Conservation (phyloP, 2,113 vertebrate species). For the Arenaria interpres region DNA sequence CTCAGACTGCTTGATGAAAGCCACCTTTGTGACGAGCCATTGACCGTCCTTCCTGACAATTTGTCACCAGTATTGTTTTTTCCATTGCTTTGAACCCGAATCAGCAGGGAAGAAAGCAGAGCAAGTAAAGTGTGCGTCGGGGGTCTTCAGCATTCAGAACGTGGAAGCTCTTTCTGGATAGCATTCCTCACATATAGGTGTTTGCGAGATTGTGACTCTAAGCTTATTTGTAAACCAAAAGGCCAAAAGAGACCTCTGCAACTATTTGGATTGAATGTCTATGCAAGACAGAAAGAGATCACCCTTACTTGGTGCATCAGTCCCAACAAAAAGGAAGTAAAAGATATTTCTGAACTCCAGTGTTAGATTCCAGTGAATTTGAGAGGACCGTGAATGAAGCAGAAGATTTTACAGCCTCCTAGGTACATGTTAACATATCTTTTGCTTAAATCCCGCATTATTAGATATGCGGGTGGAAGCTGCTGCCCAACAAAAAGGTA, state of each 20-base stretch:
- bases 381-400: background rate
- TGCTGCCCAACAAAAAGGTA: background rate
- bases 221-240: background rate
- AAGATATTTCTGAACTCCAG: background rate
- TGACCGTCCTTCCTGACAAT: background rate
- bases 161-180: background rate
- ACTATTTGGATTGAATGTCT: background rate
- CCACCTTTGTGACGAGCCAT: background rate
- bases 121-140: background rate
- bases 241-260: background rate
- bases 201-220: background rate
- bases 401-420: background rate
- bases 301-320: background rate
- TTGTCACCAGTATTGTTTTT: background rate
- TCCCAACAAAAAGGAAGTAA: background rate
- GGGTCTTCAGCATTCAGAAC: background rate
- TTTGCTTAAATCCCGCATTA: background rate
- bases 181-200: background rate
- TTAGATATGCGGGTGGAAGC: background rate
- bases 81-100: background rate
- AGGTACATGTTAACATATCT: rapidly evolving
- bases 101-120: background rate
- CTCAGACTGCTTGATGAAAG: background rate
- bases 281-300: background rate
- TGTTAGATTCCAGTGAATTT: background rate